A percentile compares a stretch with the other conserved stretches of the same genome.
phyloP scores from a whole-genome alignment of 2,797 vertebrate genomes.

The Pogoniulus pusillus region DNA sequence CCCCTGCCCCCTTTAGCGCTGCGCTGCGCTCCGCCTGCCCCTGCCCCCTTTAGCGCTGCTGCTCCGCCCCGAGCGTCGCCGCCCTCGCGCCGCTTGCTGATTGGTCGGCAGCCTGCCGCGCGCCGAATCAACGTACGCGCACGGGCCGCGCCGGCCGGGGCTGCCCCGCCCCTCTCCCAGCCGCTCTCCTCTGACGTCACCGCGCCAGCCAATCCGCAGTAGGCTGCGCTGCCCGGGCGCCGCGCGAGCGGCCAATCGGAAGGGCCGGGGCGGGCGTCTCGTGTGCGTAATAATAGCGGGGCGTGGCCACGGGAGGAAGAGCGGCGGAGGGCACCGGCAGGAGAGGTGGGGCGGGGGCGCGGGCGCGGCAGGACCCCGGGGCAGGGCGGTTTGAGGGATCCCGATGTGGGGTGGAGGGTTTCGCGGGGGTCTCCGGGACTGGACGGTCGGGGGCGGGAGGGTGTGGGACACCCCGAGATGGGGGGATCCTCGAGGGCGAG shows the following conservation, averaged over 20 bases:
- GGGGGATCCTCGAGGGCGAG: too few species aligned
- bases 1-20: too few species aligned
- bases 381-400: neutral
- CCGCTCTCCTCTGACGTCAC: neutral
- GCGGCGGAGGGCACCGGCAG: neutral
- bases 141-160: neutral
- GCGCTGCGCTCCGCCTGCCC: too few species aligned
- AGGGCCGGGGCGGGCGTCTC: rapidly evolving
- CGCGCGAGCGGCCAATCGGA: neutral
- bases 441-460: too few species aligned
- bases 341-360: neutral
- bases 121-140: neutral
- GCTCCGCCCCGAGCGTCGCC: neutral
- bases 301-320: neutral
- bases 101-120: neutral
- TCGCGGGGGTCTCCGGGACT: too few species aligned
- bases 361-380: neutral
- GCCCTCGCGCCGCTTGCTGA: neutral
- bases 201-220: neutral
- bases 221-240: rapidly evolving
- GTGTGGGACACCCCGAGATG: neutral
- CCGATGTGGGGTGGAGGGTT: neutral
- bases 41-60: too few species aligned
- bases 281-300: slow-evolving; percentile 35
- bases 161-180: too few species aligned